A percentile compares a stretch with the other conserved stretches of the same genome.
Conservation (phyloP, 2,797 vertebrate species). For the Melanogrammus aeglefinus region DNA sequence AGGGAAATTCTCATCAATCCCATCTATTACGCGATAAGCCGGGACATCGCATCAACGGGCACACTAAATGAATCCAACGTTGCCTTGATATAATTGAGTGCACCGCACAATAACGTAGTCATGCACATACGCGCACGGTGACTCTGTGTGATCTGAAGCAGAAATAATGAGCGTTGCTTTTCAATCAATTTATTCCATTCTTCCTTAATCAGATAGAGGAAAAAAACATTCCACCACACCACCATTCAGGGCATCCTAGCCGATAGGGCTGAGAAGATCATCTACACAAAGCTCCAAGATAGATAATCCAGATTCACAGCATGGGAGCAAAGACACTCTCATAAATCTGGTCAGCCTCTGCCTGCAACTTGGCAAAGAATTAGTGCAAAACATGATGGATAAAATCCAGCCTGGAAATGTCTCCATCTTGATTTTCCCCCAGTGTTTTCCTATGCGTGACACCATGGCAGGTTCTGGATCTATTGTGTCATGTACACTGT, state of each 20-base stretch:
- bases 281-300: constrained; percentile 2
- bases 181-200: constrained; percentile 3
- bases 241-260: not conserved
- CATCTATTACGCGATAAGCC: constrained; percentile 40
- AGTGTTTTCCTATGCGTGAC: constrained; percentile 9
- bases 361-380: constrained; percentile 19
- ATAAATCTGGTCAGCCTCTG: constrained; percentile 10
- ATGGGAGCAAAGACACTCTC: not conserved
- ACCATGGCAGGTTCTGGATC: constrained; percentile 9
- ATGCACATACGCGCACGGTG: constrained; percentile 14
- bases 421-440: constrained; percentile 6
- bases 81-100: constrained; percentile 18
- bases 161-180: constrained; percentile 28
- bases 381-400: constrained; percentile 26
- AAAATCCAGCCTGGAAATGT: constrained; percentile 12
- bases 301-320: constrained; percentile 9
- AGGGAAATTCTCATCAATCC: constrained; percentile 30
- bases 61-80: constrained; percentile 37
- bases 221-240: constrained; percentile 12
- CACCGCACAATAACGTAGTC: constrained; percentile 31
- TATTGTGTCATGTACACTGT: not conserved
- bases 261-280: not conserved
- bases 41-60: constrained; percentile 21
- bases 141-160: constrained; percentile 29
- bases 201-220: not conserved